A percentile compares a stretch with the other conserved stretches of the same genome.
Conservation (phyloP, 2,797 vertebrate species). For the Macrochelys suwanniensis region DNA sequence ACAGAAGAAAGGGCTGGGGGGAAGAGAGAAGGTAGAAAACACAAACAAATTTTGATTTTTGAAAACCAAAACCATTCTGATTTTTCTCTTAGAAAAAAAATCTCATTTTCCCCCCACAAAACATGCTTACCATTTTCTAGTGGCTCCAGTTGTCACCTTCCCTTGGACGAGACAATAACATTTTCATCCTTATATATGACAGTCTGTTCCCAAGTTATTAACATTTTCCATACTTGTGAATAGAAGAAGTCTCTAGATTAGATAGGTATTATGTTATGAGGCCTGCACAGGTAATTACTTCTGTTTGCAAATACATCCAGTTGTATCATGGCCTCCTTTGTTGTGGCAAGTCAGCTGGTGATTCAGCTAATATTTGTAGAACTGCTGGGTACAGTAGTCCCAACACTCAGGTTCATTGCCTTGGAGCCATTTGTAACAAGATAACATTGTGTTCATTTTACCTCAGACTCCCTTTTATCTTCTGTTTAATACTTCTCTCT, state of each 20-base stretch:
- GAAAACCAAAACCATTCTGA: not conserved
- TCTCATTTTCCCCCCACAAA: not conserved
- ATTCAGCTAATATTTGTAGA: not conserved
- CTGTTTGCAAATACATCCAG: accelerated
- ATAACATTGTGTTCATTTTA: not conserved
- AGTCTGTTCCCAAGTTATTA: accelerated
- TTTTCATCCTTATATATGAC: too few species aligned
- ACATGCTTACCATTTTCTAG: not conserved
- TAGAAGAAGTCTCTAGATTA: not conserved
- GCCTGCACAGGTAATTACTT: not conserved
- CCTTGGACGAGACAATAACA: not conserved
- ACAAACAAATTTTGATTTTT: too few species aligned
- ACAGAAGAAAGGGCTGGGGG: not conserved
- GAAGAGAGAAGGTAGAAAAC: not conserved
- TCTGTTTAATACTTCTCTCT: not conserved
- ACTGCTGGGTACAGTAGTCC: accelerated
- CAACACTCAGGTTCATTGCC: not conserved
- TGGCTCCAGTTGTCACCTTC: not conserved
- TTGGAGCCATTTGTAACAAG: not conserved
- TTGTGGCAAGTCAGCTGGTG: not conserved
- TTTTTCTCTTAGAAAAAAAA: not conserved
- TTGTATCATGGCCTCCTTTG: not conserved
- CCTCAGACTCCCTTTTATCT: not conserved
- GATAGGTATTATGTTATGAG: not conserved
- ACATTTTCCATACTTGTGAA: not conserved